A percentile compares a stretch with the other conserved stretches of the same genome.
Evolutionary conservation across 2,113 vertebrate species (phyloP).

Genomic region (Microcebus griseorufus): DNA sequence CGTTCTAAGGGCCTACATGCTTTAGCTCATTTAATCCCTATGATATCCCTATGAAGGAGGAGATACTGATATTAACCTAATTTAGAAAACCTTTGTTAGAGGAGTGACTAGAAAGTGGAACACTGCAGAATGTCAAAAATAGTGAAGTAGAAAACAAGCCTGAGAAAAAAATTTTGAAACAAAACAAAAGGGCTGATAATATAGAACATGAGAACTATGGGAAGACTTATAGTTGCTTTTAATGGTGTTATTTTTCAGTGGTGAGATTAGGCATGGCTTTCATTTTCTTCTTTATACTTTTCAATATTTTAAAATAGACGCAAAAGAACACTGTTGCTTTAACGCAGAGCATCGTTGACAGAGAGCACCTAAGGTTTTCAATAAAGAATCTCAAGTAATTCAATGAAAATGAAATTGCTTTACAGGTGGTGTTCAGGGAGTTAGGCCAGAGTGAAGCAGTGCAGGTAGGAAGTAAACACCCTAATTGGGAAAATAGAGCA

Average conservation of each 20-base stretch:
- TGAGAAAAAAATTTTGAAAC: not conserved
- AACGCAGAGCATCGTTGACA: not conserved
- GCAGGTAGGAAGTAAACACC: not conserved
- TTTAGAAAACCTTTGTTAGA: conserved; percentile 6
- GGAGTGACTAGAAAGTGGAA: not conserved
- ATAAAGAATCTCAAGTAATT: conserved; percentile 1
- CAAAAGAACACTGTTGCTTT: not conserved
- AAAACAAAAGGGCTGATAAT: not conserved
- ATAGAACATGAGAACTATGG: not conserved
- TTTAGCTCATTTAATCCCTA: not conserved
- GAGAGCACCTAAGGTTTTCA: not conserved
- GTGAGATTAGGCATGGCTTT: not conserved
- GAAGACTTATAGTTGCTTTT: not conserved
- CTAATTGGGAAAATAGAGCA: not conserved
- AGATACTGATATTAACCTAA: not conserved
- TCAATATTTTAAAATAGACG: not conserved
- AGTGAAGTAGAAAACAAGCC: not conserved
- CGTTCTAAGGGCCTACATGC: not conserved
- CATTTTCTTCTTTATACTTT: conserved; percentile 32
- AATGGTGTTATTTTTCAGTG: not conserved
- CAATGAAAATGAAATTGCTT: not conserved
- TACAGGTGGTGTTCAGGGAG: not conserved
- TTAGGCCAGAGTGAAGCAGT: not conserved
- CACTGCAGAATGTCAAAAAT: not conserved
- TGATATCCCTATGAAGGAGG: not conserved